Evolutionary conservation across 2,888 invertebrate genomes (phyloP).

Genomic region (Bellardia bayeri): DNA sequence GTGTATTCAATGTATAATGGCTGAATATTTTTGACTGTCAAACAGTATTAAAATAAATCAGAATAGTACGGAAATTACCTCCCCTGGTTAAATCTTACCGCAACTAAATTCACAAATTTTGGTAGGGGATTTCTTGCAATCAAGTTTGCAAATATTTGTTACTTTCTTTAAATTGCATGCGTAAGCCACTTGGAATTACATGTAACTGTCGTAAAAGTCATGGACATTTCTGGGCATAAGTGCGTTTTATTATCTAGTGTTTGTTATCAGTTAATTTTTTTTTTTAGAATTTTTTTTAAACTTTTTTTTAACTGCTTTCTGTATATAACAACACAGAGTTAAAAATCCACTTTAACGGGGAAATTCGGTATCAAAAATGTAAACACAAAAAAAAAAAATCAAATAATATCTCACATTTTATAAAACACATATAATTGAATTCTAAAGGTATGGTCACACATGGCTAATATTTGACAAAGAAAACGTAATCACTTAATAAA

Average conservation of each 20-base stretch:
- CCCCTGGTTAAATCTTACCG: too few relatives aligned
- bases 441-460: too few relatives aligned
- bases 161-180: slow-evolving; percentile 22
- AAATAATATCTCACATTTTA: background rate
- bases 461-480: too few relatives aligned
- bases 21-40: too few relatives aligned
- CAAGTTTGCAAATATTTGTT: background rate
- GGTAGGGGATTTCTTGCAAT: background rate
- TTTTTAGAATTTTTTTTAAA: slow-evolving; percentile 24
- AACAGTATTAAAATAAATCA: too few relatives aligned
- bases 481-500: too few relatives aligned
- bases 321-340: background rate
- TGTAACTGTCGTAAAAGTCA: slow-evolving; percentile 50
- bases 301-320: background rate
- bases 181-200: slow-evolving; percentile 18
- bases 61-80: too few relatives aligned
- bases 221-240: slow-evolving; percentile 49
- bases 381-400: slow-evolving; percentile 18
- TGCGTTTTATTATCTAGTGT: slow-evolving; percentile 54
- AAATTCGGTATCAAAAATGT: slow-evolving; percentile 4
- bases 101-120: background rate
- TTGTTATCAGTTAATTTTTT: slow-evolving; percentile 52
- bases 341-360: background rate
- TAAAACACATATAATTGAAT: background rate
- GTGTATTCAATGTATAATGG: too few relatives aligned